phyloP scores from a whole-genome alignment of 2,888 invertebrate genomes.

The Suillia variegata region DNA sequence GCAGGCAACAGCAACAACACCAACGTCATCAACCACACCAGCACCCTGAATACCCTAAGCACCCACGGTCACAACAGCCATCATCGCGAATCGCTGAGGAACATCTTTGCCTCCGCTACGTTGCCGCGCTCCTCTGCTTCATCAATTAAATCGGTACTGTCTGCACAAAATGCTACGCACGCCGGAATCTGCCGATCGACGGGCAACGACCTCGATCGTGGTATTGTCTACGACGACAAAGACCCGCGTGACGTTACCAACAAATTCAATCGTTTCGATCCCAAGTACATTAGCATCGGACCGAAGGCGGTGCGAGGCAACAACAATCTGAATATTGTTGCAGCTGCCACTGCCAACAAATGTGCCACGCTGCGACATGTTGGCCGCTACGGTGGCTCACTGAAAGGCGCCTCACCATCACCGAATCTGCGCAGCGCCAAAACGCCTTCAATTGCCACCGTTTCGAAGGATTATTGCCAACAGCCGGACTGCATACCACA shows the following conservation, averaged over 20 bases:
- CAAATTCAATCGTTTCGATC: constrained; percentile 62
- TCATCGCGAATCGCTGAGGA: constrained; percentile 48
- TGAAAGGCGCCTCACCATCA: constrained; percentile 57
- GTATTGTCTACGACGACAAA: constrained; percentile 46
- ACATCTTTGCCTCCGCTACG: constrained; percentile 58
- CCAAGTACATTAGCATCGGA: constrained; percentile 61
- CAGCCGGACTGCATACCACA: constrained; percentile 58
- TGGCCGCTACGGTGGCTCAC: constrained; percentile 60
- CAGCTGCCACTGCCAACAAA: constrained; percentile 54
- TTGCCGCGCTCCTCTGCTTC: constrained; percentile 59
- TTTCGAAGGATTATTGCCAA: constrained; percentile 60
- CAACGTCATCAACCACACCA: constrained; percentile 43
- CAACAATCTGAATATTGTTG: constrained; percentile 55
- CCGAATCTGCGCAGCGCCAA: constrained; percentile 61
- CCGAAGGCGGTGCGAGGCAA: constrained; percentile 59
- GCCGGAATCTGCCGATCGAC: constrained; percentile 55
- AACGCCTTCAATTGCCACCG: constrained; percentile 61
- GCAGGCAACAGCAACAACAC: constrained; percentile 60
- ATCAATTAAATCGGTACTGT: constrained; percentile 56
- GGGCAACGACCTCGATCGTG: constrained; percentile 49
- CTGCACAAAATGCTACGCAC: constrained; percentile 53
- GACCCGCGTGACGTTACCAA: constrained; percentile 61
- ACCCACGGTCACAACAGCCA: constrained; percentile 26
- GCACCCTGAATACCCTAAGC: constrained; percentile 28
- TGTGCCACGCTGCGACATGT: constrained; percentile 61